Conservation (phyloP, 1,140 invertebrate species). For the Aphidius ervi region DNA sequence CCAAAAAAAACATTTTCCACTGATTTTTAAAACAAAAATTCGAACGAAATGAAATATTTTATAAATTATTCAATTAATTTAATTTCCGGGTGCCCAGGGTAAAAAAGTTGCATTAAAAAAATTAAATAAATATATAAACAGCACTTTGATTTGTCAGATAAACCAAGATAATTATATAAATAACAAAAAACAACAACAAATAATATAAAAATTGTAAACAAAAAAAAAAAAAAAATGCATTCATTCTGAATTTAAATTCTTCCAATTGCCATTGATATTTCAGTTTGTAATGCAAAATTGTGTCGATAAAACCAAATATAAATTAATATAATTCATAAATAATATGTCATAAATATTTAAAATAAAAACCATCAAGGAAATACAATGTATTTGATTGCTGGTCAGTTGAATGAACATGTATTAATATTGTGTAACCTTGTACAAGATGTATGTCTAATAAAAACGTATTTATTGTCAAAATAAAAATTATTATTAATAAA, state of each 20-base stretch:
- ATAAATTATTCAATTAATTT: slow-evolving; percentile 19
- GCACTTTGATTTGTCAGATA: slow-evolving; percentile 18
- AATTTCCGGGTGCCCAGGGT: slow-evolving; percentile 25
- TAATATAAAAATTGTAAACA: neutral
- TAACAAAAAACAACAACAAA: slow-evolving; percentile 5
- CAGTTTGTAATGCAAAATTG: slow-evolving; percentile 18
- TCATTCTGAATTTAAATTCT: slow-evolving; percentile 7
- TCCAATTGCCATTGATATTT: slow-evolving; percentile 4
- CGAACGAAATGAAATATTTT: slow-evolving; percentile 15
- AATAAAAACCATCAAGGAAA: slow-evolving; percentile 24
- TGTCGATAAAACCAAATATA: slow-evolving; percentile 31
- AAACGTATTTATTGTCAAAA: slow-evolving; percentile 53
- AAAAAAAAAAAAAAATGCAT: too few species aligned
- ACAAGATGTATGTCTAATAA: slow-evolving; percentile 56
- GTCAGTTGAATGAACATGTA: slow-evolving; percentile 56
- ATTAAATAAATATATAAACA: slow-evolving; percentile 11
- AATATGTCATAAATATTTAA: slow-evolving; percentile 1
- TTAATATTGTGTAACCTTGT: slow-evolving; percentile 55
- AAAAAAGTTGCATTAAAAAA: slow-evolving; percentile 8
- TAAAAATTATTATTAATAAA: neutral
- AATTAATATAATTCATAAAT: slow-evolving; percentile 3
- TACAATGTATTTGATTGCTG: slow-evolving; percentile 55
- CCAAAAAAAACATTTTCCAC: slow-evolving; percentile 13
- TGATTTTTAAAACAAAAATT: slow-evolving; percentile 15
- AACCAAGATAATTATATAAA: slow-evolving; percentile 9